Conservation (phyloP, 2,888 invertebrate genomes). For the Trilocha varians region DNA sequence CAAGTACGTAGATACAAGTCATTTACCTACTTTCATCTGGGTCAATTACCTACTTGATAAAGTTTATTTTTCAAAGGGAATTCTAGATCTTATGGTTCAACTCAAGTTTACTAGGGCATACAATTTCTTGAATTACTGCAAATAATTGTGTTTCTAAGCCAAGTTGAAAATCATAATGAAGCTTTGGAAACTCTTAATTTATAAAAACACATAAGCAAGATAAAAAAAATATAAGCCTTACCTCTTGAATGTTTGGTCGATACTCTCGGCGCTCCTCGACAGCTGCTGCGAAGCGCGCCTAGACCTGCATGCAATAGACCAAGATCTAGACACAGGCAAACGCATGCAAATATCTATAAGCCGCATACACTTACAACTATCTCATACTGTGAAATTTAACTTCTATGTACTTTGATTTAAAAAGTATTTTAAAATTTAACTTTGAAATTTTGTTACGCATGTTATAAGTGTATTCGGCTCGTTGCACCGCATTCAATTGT, state of each 20-base stretch:
- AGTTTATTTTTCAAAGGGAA: too few relatives aligned
- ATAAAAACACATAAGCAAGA: constrained; percentile 1
- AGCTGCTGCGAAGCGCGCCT: constrained; percentile 90
- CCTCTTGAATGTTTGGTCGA: constrained; percentile 75
- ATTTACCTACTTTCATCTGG: too few relatives aligned
- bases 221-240: constrained; percentile 33
- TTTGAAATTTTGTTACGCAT: neutral
- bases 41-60: too few relatives aligned
- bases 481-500: neutral
- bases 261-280: constrained; percentile 78
- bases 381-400: neutral
- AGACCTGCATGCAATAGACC: constrained; percentile 81
- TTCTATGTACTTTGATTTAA: too few relatives aligned
- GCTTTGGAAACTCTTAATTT: too few relatives aligned
- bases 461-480: neutral
- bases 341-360: constrained; percentile 40
- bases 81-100: too few relatives aligned
- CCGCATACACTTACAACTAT: neutral
- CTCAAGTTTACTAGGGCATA: too few relatives aligned
- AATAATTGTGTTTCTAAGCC: too few relatives aligned
- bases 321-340: constrained; percentile 62
- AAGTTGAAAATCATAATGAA: too few relatives aligned
- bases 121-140: too few relatives aligned
- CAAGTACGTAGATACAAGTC: too few relatives aligned
- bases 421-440: too few relatives aligned